A percentile compares a stretch with the other conserved stretches of the same genome.
phyloP scores from a whole-genome alignment of 2,797 vertebrate species.

The Sebastes iracundus region DNA sequence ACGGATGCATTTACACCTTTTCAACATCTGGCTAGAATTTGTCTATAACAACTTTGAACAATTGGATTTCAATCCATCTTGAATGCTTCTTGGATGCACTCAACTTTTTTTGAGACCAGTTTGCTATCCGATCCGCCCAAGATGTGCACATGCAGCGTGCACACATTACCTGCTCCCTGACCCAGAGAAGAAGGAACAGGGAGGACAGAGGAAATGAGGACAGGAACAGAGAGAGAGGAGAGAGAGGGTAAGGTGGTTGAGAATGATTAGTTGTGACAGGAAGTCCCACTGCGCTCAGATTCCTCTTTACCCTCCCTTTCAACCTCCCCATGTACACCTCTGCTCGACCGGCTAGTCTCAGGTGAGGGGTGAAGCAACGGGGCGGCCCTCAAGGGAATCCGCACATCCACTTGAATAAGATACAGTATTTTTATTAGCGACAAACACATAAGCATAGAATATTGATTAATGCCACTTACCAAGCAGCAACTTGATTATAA shows the following conservation, averaged over 20 bases:
- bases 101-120: background rate
- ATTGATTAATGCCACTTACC: background rate
- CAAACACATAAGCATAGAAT: background rate
- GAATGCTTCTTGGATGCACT: background rate
- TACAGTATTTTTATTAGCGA: background rate
- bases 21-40: background rate
- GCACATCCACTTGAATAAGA: background rate
- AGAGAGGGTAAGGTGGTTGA: background rate
- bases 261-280: slow-evolving; percentile 39
- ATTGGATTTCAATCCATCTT: background rate
- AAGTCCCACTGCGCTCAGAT: slow-evolving; percentile 25
- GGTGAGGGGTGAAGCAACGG: slow-evolving; percentile 1
- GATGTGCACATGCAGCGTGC: background rate
- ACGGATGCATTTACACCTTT: background rate
- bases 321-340: background rate
- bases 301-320: slow-evolving; percentile 14
- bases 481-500: background rate
- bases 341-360: background rate
- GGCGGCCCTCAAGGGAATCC: background rate
- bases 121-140: background rate
- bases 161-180: slow-evolving; percentile 35
- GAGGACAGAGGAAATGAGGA: background rate
- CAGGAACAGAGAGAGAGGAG: background rate
- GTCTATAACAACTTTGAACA: background rate
- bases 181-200: slow-evolving; percentile 7